Evolutionary conservation across 2,113 vertebrate genomes (phyloP), one percentile per base, ranked within the genome.

Genomic region (Colossoma macropomum): DNA sequence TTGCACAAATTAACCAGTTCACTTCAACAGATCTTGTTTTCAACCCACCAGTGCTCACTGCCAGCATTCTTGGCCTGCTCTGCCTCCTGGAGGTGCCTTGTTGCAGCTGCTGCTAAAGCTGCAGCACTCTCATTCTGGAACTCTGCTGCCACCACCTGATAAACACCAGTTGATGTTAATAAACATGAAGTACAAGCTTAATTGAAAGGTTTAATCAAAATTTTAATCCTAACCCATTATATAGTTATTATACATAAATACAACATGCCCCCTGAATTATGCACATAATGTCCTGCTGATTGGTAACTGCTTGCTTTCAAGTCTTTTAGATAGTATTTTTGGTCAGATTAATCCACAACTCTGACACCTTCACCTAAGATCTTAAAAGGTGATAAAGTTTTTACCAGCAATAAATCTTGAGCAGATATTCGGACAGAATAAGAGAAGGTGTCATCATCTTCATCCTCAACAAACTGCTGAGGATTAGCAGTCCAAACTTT

Each of bases 401-500:
- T 91, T 93, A 99, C 98, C 96, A 99, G 91, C 88, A 99, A 86
- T 56, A 99, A 94, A 88, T 99, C 98, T 88, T 99, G 98, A 28
- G 98, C 97, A 73, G 98, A 97, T 79, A 99, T 99, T 88, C 98
- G 95, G 85, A 99, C 98, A 3, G 98, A 97, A 75, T 99, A 99
- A 23, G 98, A 99, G 90, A 99, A 98, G 0, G 98, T 99, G 73
- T 99, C 98, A 28, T 99, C 98, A 81, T 99, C 98, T 88, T 99
- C 98, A 66, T 99, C 98, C 87, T 99, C 98, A 28, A 99, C 98
- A 92, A 99, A 99, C 76, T 98, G 98, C 82, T 99, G 97, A 0
- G 98, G 98, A 91, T 98, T 98, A 0, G 97, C 97, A 0, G 98
- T 99, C 98, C 98, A 99, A 28, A 97, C 96, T 89, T 98, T 99